These are phyloP conservation scores for Copsychus sechellarum DNA, from an alignment of 2,113 vertebrate species.

Conservation along the genomic window DNA sequence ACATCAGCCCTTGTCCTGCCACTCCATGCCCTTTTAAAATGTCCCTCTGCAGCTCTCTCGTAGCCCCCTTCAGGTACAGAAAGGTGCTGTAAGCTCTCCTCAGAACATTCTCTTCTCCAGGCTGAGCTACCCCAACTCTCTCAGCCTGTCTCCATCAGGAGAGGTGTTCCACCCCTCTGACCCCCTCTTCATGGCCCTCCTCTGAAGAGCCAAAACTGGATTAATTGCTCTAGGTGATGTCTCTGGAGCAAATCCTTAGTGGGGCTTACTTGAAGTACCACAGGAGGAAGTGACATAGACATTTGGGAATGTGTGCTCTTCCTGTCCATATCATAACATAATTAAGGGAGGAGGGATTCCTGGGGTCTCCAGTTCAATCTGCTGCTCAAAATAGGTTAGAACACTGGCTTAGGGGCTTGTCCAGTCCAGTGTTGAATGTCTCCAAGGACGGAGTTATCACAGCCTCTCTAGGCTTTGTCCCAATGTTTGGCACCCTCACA, in stretches of 20 bases:
- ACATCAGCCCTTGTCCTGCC: neutral
- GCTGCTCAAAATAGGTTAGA: neutral
- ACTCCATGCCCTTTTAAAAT: neutral
- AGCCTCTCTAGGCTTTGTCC: neutral
- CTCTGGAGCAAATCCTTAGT: neutral
- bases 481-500: neutral
- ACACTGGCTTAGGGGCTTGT: neutral
- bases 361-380: neutral
- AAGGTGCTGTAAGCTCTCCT: neutral
- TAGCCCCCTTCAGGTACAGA: neutral
- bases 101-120: neutral
- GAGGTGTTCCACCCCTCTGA: neutral
- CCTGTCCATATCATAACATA: neutral
- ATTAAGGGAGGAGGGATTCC: neutral
- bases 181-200: neutral
- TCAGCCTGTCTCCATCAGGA: neutral
- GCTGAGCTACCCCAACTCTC: neutral
- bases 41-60: neutral
- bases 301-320: neutral
- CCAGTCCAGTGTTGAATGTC: neutral
- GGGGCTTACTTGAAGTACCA: neutral
- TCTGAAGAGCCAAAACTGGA: neutral
- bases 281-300: neutral
- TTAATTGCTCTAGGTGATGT: rapidly evolving
- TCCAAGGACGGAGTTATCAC: neutral